These are phyloP conservation scores for Cettia cetti DNA, from an alignment of 2,113 vertebrate species.

Conservation along the genomic window DNA sequence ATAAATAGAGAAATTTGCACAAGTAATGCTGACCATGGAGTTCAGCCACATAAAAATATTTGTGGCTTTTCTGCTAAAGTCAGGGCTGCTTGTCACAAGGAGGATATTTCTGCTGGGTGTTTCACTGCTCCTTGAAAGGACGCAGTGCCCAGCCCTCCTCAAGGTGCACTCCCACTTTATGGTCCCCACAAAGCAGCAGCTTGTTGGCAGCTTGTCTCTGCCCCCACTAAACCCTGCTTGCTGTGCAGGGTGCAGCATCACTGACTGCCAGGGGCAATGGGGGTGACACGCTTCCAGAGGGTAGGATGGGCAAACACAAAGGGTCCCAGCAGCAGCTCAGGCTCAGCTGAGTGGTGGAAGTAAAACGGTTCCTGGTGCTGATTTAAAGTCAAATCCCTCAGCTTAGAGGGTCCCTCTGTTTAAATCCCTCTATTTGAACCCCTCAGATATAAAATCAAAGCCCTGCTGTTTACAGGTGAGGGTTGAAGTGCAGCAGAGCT, in stretches of 20 bases:
- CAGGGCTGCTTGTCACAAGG: too few relatives aligned
- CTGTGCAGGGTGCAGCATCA: too few relatives aligned
- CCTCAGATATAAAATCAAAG: too few relatives aligned
- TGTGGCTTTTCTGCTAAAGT: too few relatives aligned
- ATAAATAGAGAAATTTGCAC: background rate
- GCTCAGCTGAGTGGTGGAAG: background rate
- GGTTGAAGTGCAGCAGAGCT: background rate
- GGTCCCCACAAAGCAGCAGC: background rate
- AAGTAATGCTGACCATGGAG: background rate
- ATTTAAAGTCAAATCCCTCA: background rate
- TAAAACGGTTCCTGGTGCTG: background rate
- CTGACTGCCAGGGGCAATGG: too few relatives aligned
- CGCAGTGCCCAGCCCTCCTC: background rate
- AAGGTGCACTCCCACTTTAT: background rate
- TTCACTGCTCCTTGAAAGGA: too few relatives aligned
- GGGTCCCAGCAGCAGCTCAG: background rate
- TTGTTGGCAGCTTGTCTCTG: background rate
- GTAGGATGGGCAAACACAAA: background rate
- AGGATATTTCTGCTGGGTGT: too few relatives aligned
- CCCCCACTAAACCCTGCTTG: too few relatives aligned
- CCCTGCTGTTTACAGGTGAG: too few relatives aligned
- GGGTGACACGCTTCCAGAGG: too few relatives aligned
- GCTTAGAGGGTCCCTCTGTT: too few relatives aligned
- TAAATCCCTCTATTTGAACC: too few relatives aligned
- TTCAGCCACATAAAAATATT: background rate